These are phyloP conservation scores for Semnornis frantzii DNA, from an alignment of 2,113 vertebrate species.

Conservation along the genomic window DNA sequence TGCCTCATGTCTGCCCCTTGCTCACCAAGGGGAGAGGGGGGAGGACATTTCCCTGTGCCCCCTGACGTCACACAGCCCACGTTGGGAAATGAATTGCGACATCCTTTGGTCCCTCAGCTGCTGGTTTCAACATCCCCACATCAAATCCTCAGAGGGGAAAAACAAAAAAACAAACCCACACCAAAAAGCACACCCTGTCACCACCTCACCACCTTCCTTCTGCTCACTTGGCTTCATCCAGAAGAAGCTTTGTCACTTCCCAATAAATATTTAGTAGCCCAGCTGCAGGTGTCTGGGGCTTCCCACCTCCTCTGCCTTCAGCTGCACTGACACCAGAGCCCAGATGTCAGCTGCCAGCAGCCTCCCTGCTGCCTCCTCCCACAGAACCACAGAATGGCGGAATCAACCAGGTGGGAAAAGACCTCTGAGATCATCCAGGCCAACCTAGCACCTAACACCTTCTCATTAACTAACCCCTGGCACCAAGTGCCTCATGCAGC, in stretches of 20 bases:
- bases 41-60: not conserved
- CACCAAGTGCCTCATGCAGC: too few species aligned
- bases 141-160: not conserved
- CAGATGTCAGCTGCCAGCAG: conserved; percentile 6
- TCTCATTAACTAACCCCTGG: too few species aligned
- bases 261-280: conserved; percentile 56
- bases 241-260: conserved; percentile 11
- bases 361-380: not conserved
- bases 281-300: conserved; percentile 54
- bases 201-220: conserved; percentile 4
- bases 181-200: conserved; percentile 9
- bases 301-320: conserved; percentile 51
- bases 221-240: conserved; percentile 23
- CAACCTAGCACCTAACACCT: too few species aligned
- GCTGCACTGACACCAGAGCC: not conserved
- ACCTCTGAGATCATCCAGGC: too few species aligned
- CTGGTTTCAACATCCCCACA: conserved; percentile 26
- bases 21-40: not conserved
- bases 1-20: not conserved
- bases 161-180: too few species aligned
- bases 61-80: not conserved
- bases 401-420: too few species aligned
- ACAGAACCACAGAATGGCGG: too few species aligned
- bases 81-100: conserved; percentile 33
- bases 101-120: conserved; percentile 17